phyloP scores from a whole-genome alignment of 2,113 vertebrate species.

The Grus americana region DNA sequence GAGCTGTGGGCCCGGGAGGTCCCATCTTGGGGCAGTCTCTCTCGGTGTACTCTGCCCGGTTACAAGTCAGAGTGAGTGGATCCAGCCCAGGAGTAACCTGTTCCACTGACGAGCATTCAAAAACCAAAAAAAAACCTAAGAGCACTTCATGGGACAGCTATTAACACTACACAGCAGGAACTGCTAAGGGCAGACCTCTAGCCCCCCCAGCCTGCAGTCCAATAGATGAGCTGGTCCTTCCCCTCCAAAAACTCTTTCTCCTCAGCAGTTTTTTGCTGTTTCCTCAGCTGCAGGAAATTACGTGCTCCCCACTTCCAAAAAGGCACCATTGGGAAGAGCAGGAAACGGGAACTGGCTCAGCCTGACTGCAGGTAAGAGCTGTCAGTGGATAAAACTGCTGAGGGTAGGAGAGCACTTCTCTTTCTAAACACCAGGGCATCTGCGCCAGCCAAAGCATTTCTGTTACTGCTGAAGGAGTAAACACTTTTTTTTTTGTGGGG shows the following conservation, averaged over 20 bases:
- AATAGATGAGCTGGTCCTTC: neutral
- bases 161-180: neutral
- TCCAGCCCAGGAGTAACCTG: neutral
- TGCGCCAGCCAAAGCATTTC: neutral
- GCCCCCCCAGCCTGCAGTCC: neutral
- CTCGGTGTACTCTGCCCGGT: neutral
- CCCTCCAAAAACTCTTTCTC: neutral
- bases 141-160: neutral
- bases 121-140: neutral
- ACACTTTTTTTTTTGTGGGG: accelerated
- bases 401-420: neutral
- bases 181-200: neutral
- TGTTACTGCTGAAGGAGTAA: neutral
- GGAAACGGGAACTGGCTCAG: neutral
- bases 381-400: neutral
- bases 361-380: neutral
- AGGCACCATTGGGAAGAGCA: accelerated
- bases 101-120: accelerated
- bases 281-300: neutral
- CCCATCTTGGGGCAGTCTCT: neutral
- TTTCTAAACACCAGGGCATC: neutral
- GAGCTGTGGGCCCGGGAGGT: neutral
- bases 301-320: neutral
- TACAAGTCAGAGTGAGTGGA: neutral
- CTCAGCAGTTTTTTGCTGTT: neutral